Evolutionary conservation across 2,113 vertebrate genomes (phyloP), one percentile per base, ranked within the genome.

Genomic region (Nansenia antarctica): DNA sequence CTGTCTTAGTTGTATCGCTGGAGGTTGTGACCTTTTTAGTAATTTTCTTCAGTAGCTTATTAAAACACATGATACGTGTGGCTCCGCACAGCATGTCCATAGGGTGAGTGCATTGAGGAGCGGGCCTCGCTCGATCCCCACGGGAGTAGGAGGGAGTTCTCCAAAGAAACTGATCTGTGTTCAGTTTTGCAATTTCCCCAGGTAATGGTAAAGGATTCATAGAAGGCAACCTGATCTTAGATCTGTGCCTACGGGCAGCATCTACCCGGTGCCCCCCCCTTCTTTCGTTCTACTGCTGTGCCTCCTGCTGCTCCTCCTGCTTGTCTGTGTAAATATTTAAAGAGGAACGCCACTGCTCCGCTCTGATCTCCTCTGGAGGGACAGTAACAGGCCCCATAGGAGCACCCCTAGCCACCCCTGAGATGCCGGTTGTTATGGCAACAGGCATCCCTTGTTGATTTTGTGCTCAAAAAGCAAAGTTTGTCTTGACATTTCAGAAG

Each of bases 371-470:
- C 77, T 82, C 82, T 76, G 65, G 35, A 75, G 81, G 72, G 69
- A 72, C 61, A 68, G 39, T 32, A 68, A 52, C 69, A 70, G 61
- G 76, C 82, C 82, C 83, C 11, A n/a, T 70, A 69, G 80, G 71
- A 68, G 65, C 52, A 69, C 67, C 80, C 83, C 83, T 88, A 85
- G 79, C 80, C 80, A 77, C 81, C 73, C 57, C 72, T 76, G 81
- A 69, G 77, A 78, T 83, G 77, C 81, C 87, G 66, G 85, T 89
- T 79, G 88, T 67, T 78, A 82, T 85, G 78, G 85, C 78, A 87
- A 85, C 87, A 75, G 61, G 67, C 67, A 75, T 82, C 78, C 79
- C 85, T 68, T 35, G 77, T 85, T 82, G 82, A 20, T n/a, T 52
- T 66, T 65, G 74, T 78, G 82, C 74, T 86, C 77, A 78, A 71